phyloP scores from a whole-genome alignment of 2,797 vertebrate genomes.

The Malacoraja senta region DNA sequence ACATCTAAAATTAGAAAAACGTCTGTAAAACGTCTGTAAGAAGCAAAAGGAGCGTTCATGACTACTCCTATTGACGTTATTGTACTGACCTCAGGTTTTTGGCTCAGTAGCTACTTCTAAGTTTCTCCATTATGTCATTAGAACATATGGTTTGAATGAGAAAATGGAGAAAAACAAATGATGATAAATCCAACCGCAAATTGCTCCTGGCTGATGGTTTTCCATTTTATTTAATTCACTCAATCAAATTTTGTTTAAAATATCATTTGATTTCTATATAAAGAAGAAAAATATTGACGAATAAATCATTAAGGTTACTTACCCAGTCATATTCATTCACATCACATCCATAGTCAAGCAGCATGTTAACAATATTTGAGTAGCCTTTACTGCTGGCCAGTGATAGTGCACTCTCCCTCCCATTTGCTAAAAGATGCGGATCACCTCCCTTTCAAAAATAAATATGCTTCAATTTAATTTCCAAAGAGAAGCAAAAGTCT shows the following conservation, averaged over 20 bases:
- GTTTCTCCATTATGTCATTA: constrained; percentile 22
- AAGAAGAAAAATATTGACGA: background rate
- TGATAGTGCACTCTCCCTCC: constrained; percentile 88
- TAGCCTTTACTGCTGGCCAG: constrained; percentile 95
- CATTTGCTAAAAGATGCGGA: constrained; percentile 87
- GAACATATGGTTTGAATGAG: constrained; percentile 28
- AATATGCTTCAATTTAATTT: background rate
- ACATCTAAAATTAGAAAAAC: background rate
- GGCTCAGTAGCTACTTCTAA: background rate
- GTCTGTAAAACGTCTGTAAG: background rate
- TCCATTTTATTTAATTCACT: background rate
- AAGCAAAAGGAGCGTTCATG: too few relatives aligned
- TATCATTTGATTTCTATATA: constrained; percentile 24
- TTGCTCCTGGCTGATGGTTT: constrained; percentile 1
- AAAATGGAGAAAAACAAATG: background rate
- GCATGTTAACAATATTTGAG: constrained; percentile 94
- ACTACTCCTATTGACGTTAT: background rate
- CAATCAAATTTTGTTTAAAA: constrained; percentile 27
- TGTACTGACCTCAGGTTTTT: background rate
- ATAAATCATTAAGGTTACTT: constrained; percentile 45
- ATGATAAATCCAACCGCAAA: background rate
- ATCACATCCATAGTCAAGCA: constrained; percentile 91
- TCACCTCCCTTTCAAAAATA: constrained; percentile 72
- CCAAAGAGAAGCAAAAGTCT: background rate
- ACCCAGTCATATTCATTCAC: constrained; percentile 98